Percentiles rank a stretch among this genome's conserved stretches.
Conservation (phyloP, 2,113 vertebrate species). For the Oryzias curvinotus region DNA sequence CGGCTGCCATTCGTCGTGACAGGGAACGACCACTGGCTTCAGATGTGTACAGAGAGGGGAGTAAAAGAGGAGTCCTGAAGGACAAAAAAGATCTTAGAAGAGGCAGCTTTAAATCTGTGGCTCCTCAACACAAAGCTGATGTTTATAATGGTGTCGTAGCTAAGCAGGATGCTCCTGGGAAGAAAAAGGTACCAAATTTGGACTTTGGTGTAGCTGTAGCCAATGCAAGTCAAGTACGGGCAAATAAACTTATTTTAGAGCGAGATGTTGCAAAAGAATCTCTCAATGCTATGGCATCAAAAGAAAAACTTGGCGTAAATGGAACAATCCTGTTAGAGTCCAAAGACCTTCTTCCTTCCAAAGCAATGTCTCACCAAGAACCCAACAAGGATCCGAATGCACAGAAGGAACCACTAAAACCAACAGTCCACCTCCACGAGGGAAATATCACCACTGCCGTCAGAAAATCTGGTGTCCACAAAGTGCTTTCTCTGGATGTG, state of each 20-base stretch:
- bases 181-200: conserved; percentile 42
- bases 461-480: conserved; percentile 70
- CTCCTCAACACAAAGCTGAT: neutral
- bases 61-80: neutral
- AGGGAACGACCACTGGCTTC: conserved; percentile 8
- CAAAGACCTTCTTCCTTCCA: conserved; percentile 4
- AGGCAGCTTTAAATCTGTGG: neutral
- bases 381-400: neutral
- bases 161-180: conserved; percentile 8
- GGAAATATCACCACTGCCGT: conserved; percentile 14
- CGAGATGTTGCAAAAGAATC: neutral
- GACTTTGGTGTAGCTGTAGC: conserved; percentile 11
- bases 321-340: neutral
- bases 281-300: too few relatives aligned
- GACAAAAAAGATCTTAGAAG: neutral
- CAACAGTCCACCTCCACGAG: neutral
- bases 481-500: conserved; percentile 80
- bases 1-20: neutral
- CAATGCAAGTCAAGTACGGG: conserved; percentile 33
- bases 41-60: conserved; percentile 48
- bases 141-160: neutral
- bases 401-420: conserved; percentile 4
- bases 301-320: neutral
- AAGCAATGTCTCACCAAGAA: conserved; percentile 21
- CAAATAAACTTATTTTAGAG: conserved; percentile 15